A percentile compares a stretch with the other conserved stretches of the same genome.
phyloP scores from a whole-genome alignment of 2,888 invertebrate genomes.

The Pristionchus arcanus region DNA sequence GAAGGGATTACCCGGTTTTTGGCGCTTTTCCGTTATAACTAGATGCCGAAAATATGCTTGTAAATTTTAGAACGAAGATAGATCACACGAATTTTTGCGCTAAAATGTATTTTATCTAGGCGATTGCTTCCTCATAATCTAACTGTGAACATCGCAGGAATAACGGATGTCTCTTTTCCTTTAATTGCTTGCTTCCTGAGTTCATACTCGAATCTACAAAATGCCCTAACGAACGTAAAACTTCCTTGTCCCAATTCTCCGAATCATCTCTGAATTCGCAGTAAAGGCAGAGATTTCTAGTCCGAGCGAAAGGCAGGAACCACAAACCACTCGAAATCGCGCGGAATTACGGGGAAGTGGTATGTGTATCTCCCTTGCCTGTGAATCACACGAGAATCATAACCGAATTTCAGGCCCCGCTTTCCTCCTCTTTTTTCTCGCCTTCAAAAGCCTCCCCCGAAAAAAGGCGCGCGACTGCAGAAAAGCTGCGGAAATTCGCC shows the following conservation, averaged over 20 bases:
- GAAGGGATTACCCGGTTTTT: background rate
- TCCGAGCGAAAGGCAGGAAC: background rate
- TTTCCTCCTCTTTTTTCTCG: background rate
- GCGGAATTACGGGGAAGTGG: background rate
- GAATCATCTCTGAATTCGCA: background rate
- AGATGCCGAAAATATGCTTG: background rate
- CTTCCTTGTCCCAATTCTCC: background rate
- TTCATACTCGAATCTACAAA: too few species aligned
- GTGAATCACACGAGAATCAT: constrained; percentile 19
- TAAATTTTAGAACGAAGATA: too few species aligned
- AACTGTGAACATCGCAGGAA: too few species aligned
- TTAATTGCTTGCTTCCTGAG: too few species aligned
- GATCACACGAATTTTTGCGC: too few species aligned
- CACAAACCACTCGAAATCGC: background rate
- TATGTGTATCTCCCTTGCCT: background rate
- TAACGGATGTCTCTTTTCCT: too few species aligned
- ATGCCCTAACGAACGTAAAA: too few species aligned
- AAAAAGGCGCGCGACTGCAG: constrained; percentile 87
- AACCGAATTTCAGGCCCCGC: background rate
- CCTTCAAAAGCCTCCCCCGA: constrained; percentile 86
- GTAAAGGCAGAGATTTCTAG: background rate
- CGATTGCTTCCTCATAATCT: too few species aligned
- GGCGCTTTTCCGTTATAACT: background rate
- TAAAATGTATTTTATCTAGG: too few species aligned
- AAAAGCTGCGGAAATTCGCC: constrained; percentile 82